Conservation (phyloP, 2,113 vertebrate genomes). For the Tiliqua scincoides region DNA sequence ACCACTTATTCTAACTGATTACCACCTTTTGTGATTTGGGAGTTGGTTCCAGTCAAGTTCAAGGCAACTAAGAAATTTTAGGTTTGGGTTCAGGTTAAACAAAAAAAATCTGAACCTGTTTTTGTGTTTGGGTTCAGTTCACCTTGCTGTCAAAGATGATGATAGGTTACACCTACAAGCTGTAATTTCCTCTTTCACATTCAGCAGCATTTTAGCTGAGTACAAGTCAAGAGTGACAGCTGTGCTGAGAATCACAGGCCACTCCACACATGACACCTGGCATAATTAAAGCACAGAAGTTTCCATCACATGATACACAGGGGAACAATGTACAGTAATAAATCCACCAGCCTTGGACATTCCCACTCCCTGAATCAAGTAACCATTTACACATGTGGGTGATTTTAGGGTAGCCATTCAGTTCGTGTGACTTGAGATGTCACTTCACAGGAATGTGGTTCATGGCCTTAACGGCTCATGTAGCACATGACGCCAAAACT, state of each 20-base stretch:
- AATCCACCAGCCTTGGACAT: not conserved
- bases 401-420: not conserved
- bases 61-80: too few relatives aligned
- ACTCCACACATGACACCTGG: too few relatives aligned
- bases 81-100: too few relatives aligned
- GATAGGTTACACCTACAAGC: not conserved
- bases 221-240: not conserved
- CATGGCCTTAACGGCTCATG: not conserved
- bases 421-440: constrained; percentile 1
- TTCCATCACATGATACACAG: not conserved
- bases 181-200: not conserved
- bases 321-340: not conserved
- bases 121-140: too few relatives aligned
- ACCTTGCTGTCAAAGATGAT: too few relatives aligned
- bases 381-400: not conserved
- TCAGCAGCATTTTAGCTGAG: not conserved
- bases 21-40: too few relatives aligned
- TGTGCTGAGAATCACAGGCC: not conserved
- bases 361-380: not conserved
- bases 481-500: not conserved
- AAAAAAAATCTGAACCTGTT: too few relatives aligned
- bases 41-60: too few relatives aligned
- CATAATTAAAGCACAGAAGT: not conserved
- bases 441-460: constrained; percentile 6
- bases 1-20: too few relatives aligned